phyloP scores from a whole-genome alignment of 1,140 invertebrate genomes.

The Oscheius sp. region DNA sequence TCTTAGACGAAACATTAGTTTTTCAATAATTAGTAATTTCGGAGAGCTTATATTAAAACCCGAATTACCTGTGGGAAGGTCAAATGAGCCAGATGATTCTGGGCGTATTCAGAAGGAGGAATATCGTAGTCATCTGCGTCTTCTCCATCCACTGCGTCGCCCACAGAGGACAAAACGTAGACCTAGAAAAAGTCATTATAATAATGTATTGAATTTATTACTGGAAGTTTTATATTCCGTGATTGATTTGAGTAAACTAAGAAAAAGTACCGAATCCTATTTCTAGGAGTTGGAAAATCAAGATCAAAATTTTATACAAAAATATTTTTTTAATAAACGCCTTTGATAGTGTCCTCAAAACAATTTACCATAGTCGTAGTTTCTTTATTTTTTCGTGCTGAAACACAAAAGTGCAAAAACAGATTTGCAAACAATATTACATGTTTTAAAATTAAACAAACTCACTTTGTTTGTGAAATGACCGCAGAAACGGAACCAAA shows the following conservation, averaged over 20 bases:
- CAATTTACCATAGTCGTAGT: too few species aligned
- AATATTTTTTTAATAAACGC: too few species aligned
- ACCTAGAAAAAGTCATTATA: slow-evolving; percentile 19
- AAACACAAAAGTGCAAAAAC: too few species aligned
- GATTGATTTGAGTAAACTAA: too few species aligned
- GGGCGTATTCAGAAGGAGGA: slow-evolving; percentile 45
- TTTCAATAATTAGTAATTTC: neutral
- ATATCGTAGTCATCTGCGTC: slow-evolving; percentile 36
- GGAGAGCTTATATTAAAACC: slow-evolving; percentile 2
- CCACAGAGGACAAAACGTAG: slow-evolving; percentile 55
- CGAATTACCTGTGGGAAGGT: slow-evolving; percentile 42
- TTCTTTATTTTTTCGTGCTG: too few species aligned
- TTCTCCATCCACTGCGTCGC: slow-evolving; percentile 38
- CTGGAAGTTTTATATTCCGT: too few species aligned
- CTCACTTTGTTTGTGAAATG: slow-evolving; percentile 58
- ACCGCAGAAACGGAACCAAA: slow-evolving; percentile 61
- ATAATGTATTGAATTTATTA: neutral
- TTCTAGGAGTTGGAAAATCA: too few species aligned
- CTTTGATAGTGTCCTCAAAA: too few species aligned
- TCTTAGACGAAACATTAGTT: neutral
- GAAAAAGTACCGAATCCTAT: too few species aligned
- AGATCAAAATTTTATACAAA: too few species aligned
- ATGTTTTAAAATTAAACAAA: neutral
- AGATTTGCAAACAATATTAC: too few species aligned
- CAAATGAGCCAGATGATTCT: slow-evolving; percentile 50